phyloP scores from a whole-genome alignment of 2,888 invertebrate species.

The Rhogogaster chlorosoma region DNA sequence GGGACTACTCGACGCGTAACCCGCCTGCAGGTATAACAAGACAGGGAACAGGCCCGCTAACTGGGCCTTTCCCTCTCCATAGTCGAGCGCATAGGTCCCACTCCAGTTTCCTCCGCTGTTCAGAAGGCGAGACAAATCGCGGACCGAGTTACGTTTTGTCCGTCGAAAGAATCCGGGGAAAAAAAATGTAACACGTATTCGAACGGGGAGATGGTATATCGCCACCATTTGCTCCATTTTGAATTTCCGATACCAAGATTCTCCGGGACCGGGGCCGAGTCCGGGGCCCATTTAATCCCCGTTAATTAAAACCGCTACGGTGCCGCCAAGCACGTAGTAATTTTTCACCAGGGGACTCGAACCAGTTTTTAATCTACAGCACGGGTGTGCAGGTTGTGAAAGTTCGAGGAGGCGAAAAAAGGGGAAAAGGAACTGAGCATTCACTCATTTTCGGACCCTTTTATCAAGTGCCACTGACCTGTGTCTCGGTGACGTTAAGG shows the following conservation, averaged over 20 bases:
- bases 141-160: constrained; percentile 8
- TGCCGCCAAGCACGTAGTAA: neutral
- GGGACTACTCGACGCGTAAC: constrained; percentile 31
- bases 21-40: constrained; percentile 50
- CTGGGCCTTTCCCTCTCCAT: constrained; percentile 26
- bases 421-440: neutral
- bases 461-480: constrained; percentile 83
- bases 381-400: neutral
- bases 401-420: neutral
- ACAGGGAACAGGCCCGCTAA: constrained; percentile 50
- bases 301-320: constrained; percentile 38
- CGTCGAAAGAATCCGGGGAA: constrained; percentile 6
- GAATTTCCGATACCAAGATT: constrained; percentile 19
- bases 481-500: constrained; percentile 96
- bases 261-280: neutral
- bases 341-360: constrained; percentile 22
- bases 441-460: neutral
- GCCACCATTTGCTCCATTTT: constrained; percentile 12
- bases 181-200: constrained; percentile 27
- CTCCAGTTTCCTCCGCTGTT: neutral
- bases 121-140: constrained; percentile 46
- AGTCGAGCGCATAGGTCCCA: neutral
- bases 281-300: constrained; percentile 8
- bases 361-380: constrained; percentile 14
- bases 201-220: neutral